Percentiles rank a stretch among this genome's conserved stretches.
phyloP scores from a whole-genome alignment of 2,888 invertebrate genomes.

The Drosophila prostipennis region DNA sequence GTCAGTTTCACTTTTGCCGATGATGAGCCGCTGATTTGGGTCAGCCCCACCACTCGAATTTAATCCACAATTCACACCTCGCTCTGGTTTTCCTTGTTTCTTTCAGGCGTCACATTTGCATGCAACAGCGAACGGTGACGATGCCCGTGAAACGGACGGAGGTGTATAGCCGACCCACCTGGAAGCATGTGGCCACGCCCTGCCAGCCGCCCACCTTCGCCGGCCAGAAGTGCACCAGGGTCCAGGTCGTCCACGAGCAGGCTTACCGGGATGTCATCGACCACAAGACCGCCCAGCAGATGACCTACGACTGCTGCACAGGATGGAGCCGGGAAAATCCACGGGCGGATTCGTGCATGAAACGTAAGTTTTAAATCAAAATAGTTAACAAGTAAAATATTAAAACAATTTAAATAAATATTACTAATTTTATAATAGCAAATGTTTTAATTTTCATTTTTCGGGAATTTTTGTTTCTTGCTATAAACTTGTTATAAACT shows the following conservation, averaged over 20 bases:
- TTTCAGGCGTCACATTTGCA: constrained; percentile 86
- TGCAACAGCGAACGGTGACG: constrained; percentile 85
- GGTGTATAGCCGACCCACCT: constrained; percentile 85
- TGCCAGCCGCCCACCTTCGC: constrained; percentile 84
- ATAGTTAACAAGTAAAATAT: no score
- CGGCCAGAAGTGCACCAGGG: constrained; percentile 85
- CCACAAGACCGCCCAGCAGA: constrained; percentile 84
- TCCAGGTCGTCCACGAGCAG: constrained; percentile 86
- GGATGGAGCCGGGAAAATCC: constrained; percentile 87
- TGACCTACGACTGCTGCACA: constrained; percentile 86
- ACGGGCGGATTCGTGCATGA: constrained; percentile 86
- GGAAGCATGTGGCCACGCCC: constrained; percentile 85
- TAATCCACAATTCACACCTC: constrained; percentile 26
- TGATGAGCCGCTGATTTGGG: constrained; percentile 51
- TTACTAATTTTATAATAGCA: no score
- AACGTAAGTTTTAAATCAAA: constrained; percentile 85
- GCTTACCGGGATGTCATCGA: constrained; percentile 85
- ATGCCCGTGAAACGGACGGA: constrained; percentile 85
- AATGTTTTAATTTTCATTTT: no score
- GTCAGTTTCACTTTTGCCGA: constrained; percentile 64
- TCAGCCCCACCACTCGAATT: no score
- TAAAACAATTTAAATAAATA: no score
- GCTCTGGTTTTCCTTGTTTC: constrained; percentile 11
- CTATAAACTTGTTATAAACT: no score
- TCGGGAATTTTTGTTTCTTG: no score